These are phyloP conservation scores for Apocheima hispidaria DNA, from an alignment of 2,888 invertebrate species.

Conservation along the genomic window DNA sequence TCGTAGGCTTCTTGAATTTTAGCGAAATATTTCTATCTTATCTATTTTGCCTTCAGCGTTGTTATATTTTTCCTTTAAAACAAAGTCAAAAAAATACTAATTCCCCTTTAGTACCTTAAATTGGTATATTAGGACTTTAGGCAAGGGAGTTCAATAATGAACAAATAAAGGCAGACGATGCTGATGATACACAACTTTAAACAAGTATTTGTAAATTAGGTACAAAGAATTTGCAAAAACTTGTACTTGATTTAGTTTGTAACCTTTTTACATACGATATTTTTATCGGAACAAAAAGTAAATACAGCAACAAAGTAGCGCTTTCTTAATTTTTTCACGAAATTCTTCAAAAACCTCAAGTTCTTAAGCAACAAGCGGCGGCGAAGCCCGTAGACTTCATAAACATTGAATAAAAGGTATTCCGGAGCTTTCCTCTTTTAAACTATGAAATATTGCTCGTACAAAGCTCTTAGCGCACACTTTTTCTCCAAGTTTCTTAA, in stretches of 20 bases:
- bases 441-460: conserved; percentile 66
- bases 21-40: conserved; percentile 4
- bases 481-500: conserved; percentile 56
- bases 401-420: conserved; percentile 60
- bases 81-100: no score
- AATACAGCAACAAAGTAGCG: conserved; percentile 32
- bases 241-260: background rate
- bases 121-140: no score
- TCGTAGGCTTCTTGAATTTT: conserved; percentile 13
- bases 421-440: conserved; percentile 60
- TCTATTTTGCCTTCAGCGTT: no score
- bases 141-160: no score
- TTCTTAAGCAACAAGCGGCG: conserved; percentile 47
- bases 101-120: no score
- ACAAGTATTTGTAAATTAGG: no score
- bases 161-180: no score
- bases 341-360: conserved; percentile 46
- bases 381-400: conserved; percentile 53
- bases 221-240: background rate
- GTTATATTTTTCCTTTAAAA: no score
- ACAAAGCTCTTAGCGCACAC: conserved; percentile 62
- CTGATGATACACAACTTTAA: no score
- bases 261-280: conserved; percentile 4
- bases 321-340: conserved; percentile 34
- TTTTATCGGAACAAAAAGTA: conserved; percentile 16